Percentiles rank a stretch among this genome's conserved stretches.
Conservation (phyloP, 2,113 vertebrate genomes). For the Indicator maculatus region DNA sequence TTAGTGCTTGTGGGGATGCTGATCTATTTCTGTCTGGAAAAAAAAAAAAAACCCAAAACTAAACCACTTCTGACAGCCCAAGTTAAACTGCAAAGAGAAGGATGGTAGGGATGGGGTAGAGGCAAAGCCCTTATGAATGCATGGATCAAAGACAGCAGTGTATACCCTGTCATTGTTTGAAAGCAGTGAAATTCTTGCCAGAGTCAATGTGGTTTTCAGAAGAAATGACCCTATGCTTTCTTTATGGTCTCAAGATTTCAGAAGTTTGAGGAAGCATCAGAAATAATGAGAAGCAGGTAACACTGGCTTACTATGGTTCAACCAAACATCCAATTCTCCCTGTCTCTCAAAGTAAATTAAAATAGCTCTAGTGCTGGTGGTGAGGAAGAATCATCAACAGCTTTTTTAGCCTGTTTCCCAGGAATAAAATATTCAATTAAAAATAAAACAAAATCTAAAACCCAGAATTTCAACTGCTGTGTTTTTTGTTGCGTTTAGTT, state of each 20-base stretch:
- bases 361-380: not conserved
- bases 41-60: not conserved
- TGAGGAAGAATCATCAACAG: not conserved
- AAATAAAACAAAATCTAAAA: not conserved
- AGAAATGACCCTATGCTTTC: not conserved
- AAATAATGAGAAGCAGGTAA: slow-evolving; percentile 1
- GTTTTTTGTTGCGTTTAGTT: not conserved
- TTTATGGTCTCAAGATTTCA: slow-evolving; percentile 13
- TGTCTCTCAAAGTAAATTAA: slow-evolving; percentile 46
- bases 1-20: not conserved
- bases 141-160: slow-evolving; percentile 10
- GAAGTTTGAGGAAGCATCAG: slow-evolving; percentile 34
- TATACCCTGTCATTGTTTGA: not conserved
- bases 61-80: slow-evolving; percentile 60
- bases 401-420: not conserved
- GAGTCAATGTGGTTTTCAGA: not conserved
- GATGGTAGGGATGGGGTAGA: not conserved
- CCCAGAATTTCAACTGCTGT: not conserved
- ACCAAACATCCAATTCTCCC: slow-evolving; percentile 5
- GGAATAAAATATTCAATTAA: slow-evolving; percentile 17
- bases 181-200: slow-evolving; percentile 27
- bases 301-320: not conserved
- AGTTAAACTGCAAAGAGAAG: not conserved
- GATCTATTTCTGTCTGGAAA: slow-evolving; percentile 11
- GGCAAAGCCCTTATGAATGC: not conserved